Evolutionary conservation across 2,113 vertebrate species (phyloP).

Genomic region (Leucoraja erinaceus): DNA sequence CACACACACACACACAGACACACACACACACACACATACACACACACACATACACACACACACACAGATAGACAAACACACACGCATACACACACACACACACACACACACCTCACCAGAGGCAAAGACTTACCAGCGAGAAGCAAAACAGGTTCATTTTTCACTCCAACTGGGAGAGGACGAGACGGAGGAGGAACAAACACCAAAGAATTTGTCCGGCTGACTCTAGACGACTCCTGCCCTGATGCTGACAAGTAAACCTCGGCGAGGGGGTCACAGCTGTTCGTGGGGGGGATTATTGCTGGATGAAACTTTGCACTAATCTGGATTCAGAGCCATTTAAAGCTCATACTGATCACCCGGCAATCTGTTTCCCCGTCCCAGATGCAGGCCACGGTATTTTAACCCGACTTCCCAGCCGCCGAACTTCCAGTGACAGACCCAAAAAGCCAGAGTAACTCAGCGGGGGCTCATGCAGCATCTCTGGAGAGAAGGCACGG

Average conservation of each 20-base stretch:
- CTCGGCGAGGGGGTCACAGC: slow-evolving; percentile 38
- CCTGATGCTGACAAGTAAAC: background rate
- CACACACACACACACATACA: background rate
- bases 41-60: too few relatives aligned
- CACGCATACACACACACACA: too few relatives aligned
- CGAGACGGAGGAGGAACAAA: background rate
- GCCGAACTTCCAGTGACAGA: too few relatives aligned
- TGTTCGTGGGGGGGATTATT: slow-evolving; percentile 66
- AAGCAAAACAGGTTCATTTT: slow-evolving; percentile 93
- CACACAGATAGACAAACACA: background rate
- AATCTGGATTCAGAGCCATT: slow-evolving; percentile 80
- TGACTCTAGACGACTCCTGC: background rate
- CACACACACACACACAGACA: too few relatives aligned
- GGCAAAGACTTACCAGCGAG: slow-evolving; percentile 68
- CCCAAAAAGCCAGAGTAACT: too few relatives aligned
- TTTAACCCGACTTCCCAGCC: background rate
- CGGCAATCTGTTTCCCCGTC: slow-evolving; percentile 53
- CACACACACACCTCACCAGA: background rate
- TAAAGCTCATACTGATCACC: slow-evolving; percentile 61
- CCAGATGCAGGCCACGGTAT: background rate
- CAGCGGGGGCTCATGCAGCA: too few relatives aligned
- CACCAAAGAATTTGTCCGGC: background rate
- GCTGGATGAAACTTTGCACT: slow-evolving; percentile 75
- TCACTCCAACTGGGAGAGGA: slow-evolving; percentile 25
- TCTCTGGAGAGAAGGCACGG: too few relatives aligned